These are phyloP conservation scores for Enteromius viviparus DNA, from an alignment of 2,797 vertebrate genomes.

Conservation along the genomic window DNA sequence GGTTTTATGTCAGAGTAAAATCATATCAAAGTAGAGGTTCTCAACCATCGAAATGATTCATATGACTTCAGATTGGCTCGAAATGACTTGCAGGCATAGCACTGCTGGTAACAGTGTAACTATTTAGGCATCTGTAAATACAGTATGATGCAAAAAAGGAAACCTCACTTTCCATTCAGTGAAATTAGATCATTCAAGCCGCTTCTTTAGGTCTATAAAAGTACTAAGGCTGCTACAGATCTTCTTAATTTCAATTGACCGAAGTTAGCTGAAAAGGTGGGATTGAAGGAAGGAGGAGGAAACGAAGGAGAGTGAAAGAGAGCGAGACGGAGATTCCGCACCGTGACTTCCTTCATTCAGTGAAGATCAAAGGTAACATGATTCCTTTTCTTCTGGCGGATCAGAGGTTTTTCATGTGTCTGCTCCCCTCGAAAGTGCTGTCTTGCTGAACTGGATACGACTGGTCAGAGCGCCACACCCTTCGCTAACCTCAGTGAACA, in stretches of 20 bases:
- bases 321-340: constrained; percentile 39
- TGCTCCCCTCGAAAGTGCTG: constrained; percentile 20
- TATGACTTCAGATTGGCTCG: neutral
- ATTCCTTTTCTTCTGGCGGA: constrained; percentile 51
- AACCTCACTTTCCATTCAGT: neutral
- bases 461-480: constrained; percentile 29
- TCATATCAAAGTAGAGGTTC: constrained; percentile 5
- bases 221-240: neutral
- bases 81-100: neutral
- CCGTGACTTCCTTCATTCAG: constrained; percentile 37
- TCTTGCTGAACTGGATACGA: constrained; percentile 4
- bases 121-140: neutral
- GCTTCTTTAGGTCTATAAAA: neutral
- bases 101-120: neutral
- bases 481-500: constrained; percentile 15
- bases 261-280: constrained; percentile 26
- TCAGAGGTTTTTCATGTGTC: constrained; percentile 43
- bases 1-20: constrained; percentile 15
- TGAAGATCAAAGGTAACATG: constrained; percentile 49
- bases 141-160: constrained; percentile 4
- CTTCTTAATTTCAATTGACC: constrained; percentile 24
- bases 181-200: neutral
- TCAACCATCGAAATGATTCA: neutral
- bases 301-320: neutral
- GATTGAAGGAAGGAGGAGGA: neutral